Percentiles rank a stretch among this genome's conserved stretches.
phyloP scores from a whole-genome alignment of 2,888 invertebrate genomes.

The Phasia obesa region DNA sequence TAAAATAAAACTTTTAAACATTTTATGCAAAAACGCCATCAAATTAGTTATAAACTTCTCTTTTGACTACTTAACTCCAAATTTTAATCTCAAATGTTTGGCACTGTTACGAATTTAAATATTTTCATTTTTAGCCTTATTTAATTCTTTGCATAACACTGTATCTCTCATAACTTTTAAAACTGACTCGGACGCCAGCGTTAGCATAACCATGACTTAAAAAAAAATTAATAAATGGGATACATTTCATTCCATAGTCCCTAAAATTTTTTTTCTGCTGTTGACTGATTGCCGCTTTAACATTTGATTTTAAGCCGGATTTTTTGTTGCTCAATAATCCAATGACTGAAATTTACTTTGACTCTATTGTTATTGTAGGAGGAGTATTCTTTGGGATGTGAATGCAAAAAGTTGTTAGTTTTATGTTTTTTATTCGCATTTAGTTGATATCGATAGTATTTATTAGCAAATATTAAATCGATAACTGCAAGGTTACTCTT shows the following conservation, averaged over 20 bases:
- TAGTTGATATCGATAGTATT: conserved; percentile 57
- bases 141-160: conserved; percentile 31
- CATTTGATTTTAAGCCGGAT: conserved; percentile 21
- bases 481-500: conserved; percentile 58
- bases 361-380: background rate
- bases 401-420: conserved; percentile 70
- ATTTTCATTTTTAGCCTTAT: background rate
- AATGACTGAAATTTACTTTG: conserved; percentile 49
- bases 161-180: conserved; percentile 14
- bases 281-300: conserved; percentile 29
- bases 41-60: no score
- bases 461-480: conserved; percentile 68
- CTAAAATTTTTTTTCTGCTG: conserved; percentile 41
- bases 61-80: background rate
- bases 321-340: conserved; percentile 11
- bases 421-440: conserved; percentile 58
- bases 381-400: conserved; percentile 32
- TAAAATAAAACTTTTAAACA: background rate
- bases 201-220: conserved; percentile 4
- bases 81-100: background rate
- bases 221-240: conserved; percentile 59
- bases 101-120: background rate
- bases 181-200: conserved; percentile 12
- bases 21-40: no score
- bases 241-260: conserved; percentile 52